Base-by-base conservation (phyloP, 2,113 vertebrate genomes). In the Aptenodytes forsteri region DNA sequence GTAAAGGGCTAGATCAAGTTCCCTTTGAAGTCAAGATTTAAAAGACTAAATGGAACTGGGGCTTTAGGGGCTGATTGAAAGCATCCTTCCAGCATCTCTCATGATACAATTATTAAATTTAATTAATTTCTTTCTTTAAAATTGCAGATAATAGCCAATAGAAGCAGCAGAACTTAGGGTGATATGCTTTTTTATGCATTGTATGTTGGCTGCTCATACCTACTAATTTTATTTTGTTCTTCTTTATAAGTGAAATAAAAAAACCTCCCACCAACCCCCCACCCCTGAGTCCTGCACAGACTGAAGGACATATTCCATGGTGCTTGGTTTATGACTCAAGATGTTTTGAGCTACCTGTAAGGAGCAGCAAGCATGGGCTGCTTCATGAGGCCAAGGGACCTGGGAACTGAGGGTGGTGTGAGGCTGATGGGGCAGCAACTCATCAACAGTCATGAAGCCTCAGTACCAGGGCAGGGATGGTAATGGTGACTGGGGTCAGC, bases 381-480 rank as follows among this genome's bases (percentile, higher is more conserved):
- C 34, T 59, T 6, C 8, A 42, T 36, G 22, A 66, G 6, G 11
- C 4, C 70, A 81, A 56, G 23, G 7, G 11, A 62, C 16, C 30
- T 62, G 27, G 26, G 42, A 75, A 23, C 30, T 69, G 36, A 69
- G 32, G 23, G 12, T 50, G 7, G 7, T 47, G 16, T 38, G 47
- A 55, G 16, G 5, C 25, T 56, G 42, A 50, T 4, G 59, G 21
- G 6, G 29, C 29, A 71, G 32, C 27, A 21, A 46, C 25, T 76
- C 42, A 76, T 26, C 42, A 49, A 23, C 13, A 40, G 6, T 16
- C 40, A 20, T 1, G 1, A 54, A 71, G 5, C 4, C 10, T 73
- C 0, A 0, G 4, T 54, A 73, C 3, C 2, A 30, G 19, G 27
- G 6, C 18, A 84, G 20, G 4, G 32, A 34, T 34, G 8, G 9